A percentile compares a stretch with the other conserved stretches of the same genome.
phyloP scores from a whole-genome alignment of 2,113 vertebrate genomes.

The Tautogolabrus adspersus region DNA sequence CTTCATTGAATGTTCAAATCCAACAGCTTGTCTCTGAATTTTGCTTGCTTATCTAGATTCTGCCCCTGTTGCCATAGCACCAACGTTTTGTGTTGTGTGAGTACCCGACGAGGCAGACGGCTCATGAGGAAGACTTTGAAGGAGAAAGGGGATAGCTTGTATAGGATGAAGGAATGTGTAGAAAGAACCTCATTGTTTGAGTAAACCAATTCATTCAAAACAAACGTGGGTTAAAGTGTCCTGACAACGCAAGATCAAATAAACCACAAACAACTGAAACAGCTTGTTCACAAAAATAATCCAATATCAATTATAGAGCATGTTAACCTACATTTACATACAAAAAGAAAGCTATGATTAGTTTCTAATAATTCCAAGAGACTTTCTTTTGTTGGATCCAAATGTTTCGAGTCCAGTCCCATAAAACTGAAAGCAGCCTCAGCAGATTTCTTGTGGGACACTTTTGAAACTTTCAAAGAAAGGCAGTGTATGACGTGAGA shows the following conservation, averaged over 20 bases:
- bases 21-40: neutral
- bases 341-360: no score
- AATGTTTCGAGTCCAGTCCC: neutral
- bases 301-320: no score
- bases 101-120: neutral
- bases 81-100: conserved; percentile 14
- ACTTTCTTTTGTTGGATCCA: neutral
- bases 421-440: neutral
- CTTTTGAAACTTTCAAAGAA: neutral
- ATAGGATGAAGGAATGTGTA: neutral
- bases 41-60: conserved; percentile 22
- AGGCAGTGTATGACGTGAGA: neutral
- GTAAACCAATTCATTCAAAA: neutral
- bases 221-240: no score
- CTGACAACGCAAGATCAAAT: no score
- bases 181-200: neutral
- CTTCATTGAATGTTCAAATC: conserved; percentile 24
- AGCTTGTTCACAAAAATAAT: no score
- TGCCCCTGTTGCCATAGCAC: conserved; percentile 44
- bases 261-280: no score
- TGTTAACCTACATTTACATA: no score
- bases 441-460: neutral
- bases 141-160: neutral
- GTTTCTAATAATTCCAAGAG: neutral
- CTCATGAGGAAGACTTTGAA: conserved; percentile 15